Evolutionary conservation across 2,113 vertebrate genomes (phyloP).

Genomic region (Microtus richardsoni): DNA sequence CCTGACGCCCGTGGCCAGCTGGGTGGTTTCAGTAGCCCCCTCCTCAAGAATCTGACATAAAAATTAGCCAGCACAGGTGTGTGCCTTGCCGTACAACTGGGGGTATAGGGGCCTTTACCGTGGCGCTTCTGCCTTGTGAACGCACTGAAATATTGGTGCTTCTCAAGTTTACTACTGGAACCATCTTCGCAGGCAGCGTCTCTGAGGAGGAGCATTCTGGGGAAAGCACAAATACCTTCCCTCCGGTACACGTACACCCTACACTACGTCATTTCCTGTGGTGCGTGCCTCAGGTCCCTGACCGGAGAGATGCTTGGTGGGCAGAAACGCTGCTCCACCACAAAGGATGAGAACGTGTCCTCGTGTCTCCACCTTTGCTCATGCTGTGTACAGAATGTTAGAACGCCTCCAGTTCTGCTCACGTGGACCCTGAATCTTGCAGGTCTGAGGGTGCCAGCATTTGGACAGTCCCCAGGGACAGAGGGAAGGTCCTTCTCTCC

Average conservation of each 20-base stretch:
- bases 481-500: not conserved
- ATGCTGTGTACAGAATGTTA: not conserved
- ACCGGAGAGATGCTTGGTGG: not conserved
- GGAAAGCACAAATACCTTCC: not conserved
- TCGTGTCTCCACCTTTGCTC: slow-evolving; percentile 10
- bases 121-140: not conserved
- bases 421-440: not conserved
- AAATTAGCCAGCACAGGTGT: not conserved
- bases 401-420: not conserved
- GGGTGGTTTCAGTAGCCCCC: not conserved
- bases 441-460: not conserved
- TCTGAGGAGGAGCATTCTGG: not conserved
- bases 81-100: not conserved
- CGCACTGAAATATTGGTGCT: not conserved
- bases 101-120: not conserved
- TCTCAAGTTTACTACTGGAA: not conserved
- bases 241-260: too few relatives aligned
- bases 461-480: not conserved
- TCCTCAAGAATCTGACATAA: not conserved
- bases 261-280: not conserved
- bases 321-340: not conserved
- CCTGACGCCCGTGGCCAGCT: not conserved
- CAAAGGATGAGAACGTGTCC: not conserved
- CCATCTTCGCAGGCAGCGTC: not conserved
- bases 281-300: not conserved